These are phyloP conservation scores for Acrobasis suavella DNA, from an alignment of 2,888 invertebrate species.

Conservation along the genomic window DNA sequence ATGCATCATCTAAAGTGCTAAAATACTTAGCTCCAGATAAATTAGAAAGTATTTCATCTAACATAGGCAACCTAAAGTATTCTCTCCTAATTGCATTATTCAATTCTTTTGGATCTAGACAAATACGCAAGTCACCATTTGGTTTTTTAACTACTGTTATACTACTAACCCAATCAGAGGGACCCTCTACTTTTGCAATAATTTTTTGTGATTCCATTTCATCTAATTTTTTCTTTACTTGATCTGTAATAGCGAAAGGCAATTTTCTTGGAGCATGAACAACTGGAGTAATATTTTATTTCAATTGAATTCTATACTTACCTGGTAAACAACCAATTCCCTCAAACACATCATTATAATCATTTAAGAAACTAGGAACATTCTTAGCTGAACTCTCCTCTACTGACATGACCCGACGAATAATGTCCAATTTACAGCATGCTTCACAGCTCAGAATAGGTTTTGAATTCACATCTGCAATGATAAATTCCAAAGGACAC, in stretches of 20 bases:
- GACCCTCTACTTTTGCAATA: conserved; percentile 30
- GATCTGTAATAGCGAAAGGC: conserved; percentile 18
- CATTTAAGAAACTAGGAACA: neutral
- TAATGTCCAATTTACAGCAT: conserved; percentile 21
- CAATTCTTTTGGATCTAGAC: conserved; percentile 27
- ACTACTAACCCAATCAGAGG: conserved; percentile 30
- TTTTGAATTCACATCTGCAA: conserved; percentile 23
- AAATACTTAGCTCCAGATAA: conserved; percentile 25
- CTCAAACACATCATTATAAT: neutral
- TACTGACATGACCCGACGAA: conserved; percentile 18
- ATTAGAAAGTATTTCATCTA: conserved; percentile 28
- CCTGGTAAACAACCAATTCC: neutral
- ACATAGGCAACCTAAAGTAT: conserved; percentile 28
- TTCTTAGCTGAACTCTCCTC: neutral
- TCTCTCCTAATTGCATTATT: conserved; percentile 28
- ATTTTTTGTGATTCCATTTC: conserved; percentile 14
- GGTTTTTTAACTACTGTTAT: conserved; percentile 21
- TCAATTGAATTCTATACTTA: conserved; percentile 18
- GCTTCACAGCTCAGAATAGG: conserved; percentile 21
- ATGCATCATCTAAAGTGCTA: conserved; percentile 26
- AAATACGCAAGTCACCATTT: conserved; percentile 1
- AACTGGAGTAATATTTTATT: conserved; percentile 16
- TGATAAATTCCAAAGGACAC: conserved; percentile 22
- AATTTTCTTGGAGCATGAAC: conserved; percentile 25
- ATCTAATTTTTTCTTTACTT: conserved; percentile 6